Conservation (phyloP, 2,113 vertebrate species). For the crab-eating macaque (Macaca fascicularis) region T2T-MFA8v1.1 NC_088389.1:108425001-108425500, state of each 20-base stretch:
- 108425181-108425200: neutral
- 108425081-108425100: neutral
- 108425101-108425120: neutral
- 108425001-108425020: neutral
- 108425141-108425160: neutral
- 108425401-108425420: neutral
- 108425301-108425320: neutral
- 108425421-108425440: neutral
- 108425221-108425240: neutral
- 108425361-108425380: neutral
- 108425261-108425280: neutral
- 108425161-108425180: neutral
- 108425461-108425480: neutral
- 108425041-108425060: neutral
- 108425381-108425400: neutral
- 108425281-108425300: neutral
- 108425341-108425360: neutral
- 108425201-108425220: neutral
- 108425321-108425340: neutral
- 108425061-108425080: neutral
- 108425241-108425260: neutral
- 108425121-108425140: neutral
- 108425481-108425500: neutral
- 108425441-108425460: neutral
- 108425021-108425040: neutral